A percentile compares a stretch with the other conserved stretches of the same genome.
These are phyloP conservation scores for Dendrocopos noguchii DNA, from an alignment of 2,113 vertebrate species.

Conservation along the genomic window DNA sequence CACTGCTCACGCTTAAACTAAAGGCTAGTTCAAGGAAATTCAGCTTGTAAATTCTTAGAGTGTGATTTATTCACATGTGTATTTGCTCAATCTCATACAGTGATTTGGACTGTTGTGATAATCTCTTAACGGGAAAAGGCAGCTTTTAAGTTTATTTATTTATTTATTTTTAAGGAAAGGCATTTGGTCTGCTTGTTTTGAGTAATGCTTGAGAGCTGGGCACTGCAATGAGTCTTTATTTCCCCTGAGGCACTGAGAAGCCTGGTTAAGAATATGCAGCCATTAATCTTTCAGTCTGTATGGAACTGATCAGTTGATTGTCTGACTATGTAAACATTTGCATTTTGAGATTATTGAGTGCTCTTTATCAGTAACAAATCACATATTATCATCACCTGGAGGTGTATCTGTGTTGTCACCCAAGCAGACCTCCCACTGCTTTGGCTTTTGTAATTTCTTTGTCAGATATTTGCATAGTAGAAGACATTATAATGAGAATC, in stretches of 20 bases:
- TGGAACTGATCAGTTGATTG: not conserved
- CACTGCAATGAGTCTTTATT: not conserved
- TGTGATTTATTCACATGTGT: not conserved
- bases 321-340: constrained; percentile 10
- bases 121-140: not conserved
- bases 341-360: constrained; percentile 12
- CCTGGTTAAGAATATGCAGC: not conserved
- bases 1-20: not conserved
- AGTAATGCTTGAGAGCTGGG: not conserved
- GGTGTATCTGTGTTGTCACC: not conserved
- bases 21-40: not conserved
- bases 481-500: not conserved
- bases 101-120: not conserved
- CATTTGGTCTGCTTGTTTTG: not conserved
- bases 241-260: not conserved
- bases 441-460: constrained; percentile 12
- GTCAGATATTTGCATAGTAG: constrained; percentile 4
- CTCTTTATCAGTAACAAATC: constrained; percentile 31
- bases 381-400: not conserved
- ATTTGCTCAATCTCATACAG: not conserved
- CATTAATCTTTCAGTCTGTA: not conserved
- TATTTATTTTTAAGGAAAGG: too few species aligned
- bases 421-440: not conserved
- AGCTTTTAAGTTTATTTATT: not conserved
- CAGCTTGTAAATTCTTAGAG: not conserved